Percentiles rank a stretch among this genome's conserved stretches.
These are phyloP conservation scores for Gallinago undulata DNA, from an alignment of 2,113 vertebrate genomes.

Conservation along the genomic window DNA sequence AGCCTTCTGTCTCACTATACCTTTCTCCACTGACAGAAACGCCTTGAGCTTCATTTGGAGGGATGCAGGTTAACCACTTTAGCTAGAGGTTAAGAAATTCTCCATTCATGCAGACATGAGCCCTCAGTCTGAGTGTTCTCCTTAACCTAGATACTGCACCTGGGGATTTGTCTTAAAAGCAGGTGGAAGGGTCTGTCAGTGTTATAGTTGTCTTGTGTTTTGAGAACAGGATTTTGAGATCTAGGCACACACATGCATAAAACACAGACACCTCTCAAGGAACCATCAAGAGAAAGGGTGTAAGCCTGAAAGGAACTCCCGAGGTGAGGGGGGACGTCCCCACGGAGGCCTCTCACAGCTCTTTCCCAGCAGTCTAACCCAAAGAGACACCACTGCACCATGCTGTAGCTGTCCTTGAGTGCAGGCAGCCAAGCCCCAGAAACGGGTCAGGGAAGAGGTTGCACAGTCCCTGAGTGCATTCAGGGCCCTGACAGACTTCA, in stretches of 20 bases:
- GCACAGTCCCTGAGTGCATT: background rate
- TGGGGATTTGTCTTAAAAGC: background rate
- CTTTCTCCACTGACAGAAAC: background rate
- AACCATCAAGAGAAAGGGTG: background rate
- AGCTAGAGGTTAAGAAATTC: background rate
- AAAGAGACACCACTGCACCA: background rate
- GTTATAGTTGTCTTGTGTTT: background rate
- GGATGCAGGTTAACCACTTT: background rate
- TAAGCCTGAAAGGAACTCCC: background rate
- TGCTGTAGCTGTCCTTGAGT: background rate
- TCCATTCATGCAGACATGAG: background rate
- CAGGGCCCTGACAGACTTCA: background rate
- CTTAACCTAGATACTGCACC: background rate
- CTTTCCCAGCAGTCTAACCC: background rate
- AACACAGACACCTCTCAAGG: background rate
- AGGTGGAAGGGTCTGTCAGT: background rate
- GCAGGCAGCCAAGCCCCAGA: background rate
- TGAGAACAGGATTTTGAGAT: background rate
- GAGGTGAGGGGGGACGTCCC: rapidly evolving
- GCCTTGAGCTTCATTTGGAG: background rate
- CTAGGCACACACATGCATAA: background rate
- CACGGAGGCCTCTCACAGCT: background rate
- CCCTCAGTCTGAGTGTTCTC: rapidly evolving
- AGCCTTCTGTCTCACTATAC: background rate
- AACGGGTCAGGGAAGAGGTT: background rate